Evolutionary conservation across 2,797 vertebrate genomes (phyloP).

Genomic region (Neosalanx taihuensis): DNA sequence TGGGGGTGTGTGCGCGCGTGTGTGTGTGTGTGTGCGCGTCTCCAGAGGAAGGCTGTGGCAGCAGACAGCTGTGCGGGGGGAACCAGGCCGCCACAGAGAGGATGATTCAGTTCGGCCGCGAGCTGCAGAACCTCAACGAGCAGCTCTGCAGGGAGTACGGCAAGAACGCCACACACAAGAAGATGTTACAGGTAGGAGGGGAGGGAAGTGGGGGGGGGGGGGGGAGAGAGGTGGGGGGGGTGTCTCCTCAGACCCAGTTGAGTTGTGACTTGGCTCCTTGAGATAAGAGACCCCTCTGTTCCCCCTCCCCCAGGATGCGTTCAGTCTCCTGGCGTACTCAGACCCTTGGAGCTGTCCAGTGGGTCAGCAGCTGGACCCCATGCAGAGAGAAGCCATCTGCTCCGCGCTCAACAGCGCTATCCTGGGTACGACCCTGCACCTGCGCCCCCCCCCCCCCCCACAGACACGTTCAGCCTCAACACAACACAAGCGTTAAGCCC

Average conservation of each 20-base stretch:
- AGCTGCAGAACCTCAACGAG: slow-evolving; percentile 91
- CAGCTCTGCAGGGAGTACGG: slow-evolving; percentile 91
- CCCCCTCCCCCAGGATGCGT: slow-evolving; percentile 81
- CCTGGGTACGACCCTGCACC: slow-evolving; percentile 78
- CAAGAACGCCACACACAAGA: slow-evolving; percentile 90
- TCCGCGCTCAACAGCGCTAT: slow-evolving; percentile 98
- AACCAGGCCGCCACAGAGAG: slow-evolving; percentile 94
- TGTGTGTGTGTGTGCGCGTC: slow-evolving; percentile 9
- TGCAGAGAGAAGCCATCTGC: slow-evolving; percentile 94
- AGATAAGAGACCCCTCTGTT: too few relatives aligned
- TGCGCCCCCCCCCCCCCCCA: neutral
- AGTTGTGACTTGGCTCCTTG: neutral
- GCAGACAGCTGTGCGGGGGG: slow-evolving; percentile 90
- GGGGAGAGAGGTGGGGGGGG: neutral
- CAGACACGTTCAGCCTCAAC: neutral
- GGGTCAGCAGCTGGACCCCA: slow-evolving; percentile 93
- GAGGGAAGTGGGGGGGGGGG: neutral
- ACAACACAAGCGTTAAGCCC: neutral
- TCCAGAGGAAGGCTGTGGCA: slow-evolving; percentile 83
- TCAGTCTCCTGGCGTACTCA: slow-evolving; percentile 95
- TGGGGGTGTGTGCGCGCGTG: neutral
- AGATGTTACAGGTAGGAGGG: slow-evolving; percentile 90
- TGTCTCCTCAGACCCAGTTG: neutral
- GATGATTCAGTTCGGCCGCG: slow-evolving; percentile 97
- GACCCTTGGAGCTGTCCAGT: slow-evolving; percentile 98